Evolutionary conservation across 2,113 vertebrate genomes (phyloP), one percentile per base, ranked within the genome.

Genomic region (Gallinago media): DNA sequence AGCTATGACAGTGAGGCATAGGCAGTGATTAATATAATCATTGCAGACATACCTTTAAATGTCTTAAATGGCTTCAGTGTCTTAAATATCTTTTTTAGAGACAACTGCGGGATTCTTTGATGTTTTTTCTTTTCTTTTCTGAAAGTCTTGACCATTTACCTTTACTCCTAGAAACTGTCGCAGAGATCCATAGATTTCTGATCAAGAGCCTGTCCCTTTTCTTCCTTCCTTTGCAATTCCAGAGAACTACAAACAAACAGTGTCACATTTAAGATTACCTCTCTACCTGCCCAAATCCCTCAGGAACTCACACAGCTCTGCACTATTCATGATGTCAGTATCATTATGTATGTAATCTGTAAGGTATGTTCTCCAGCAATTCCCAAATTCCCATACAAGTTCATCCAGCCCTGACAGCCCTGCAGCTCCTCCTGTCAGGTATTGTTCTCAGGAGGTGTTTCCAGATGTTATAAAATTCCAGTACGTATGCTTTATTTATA

Each of bases 381-480:
- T 90, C 87, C 42, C 84, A 42, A 82, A 83, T 95, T 85, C 93
- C 76, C 80, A 72, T 12, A 8, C 40, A 92, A 82, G 32, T 89
- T 94, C 56, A 94, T 91, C 9, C 62, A 92, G 82, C 34, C 36
- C 84, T 93, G 78, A 74, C 87, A 89, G 67, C 67, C 22, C 10
- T 74, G 66, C 65, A 85, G 70, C 47, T 88, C 55, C 84, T 89
- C 34, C 70, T 93, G 74, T 91, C 74, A 97, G 78, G 44, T 88
- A 50, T 88, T 86, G 74, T 86, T 94, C 59, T 93, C 83, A 86
- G 72, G 63, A 92, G 77, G 52, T 84, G 75, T 89, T 91, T 94
- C 96, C 94, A 97, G 93, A 93, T 97, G 90, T 94, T 97, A 17
- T 72, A 91, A 96, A 96, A 89, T 63, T 90, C 83, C 73, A 89